Evolutionary conservation across 2,888 invertebrate genomes (phyloP), one percentile per base, ranked within the genome.

Genomic region (Phytoseiulus persimilis): DNA sequence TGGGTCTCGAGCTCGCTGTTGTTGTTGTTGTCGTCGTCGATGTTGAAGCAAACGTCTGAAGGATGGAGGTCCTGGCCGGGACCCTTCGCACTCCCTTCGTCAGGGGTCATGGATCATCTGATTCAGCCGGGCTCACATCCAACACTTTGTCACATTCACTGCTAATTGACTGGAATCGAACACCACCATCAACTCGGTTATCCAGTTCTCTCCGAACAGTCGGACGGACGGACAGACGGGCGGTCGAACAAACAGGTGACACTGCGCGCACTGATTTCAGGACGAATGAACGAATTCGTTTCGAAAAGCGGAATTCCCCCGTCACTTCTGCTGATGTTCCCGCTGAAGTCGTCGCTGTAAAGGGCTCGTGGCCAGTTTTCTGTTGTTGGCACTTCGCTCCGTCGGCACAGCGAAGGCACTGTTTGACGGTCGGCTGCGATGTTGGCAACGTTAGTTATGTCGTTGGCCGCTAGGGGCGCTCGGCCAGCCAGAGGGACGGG

Each of bases 321-420:
- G 65, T 65, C 65, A 65, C 65, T 65, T 6, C 65, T 65, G 65
- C 65, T 65, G 65, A 2, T 65, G 65, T 28, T 65, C 23, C 65
- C 28, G 65, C 65, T 65, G 65, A 65, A 65, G 65, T 65, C 65
- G 14, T 65, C 65, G 65, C 65, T 65, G 65, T 23, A 65, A 2
- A 65, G 65, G 28, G 65, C 65, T 28, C 65, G 14, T 65, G 65
- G 65, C 65, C 18, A 28, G 65, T 87, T 32, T 84, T 87, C 87
- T n/a, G n/a, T n/a, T 87, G 87, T 32, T 33, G 87, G 39, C 87
- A 87, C 87, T 32, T 87, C 87, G 87, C 87, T 32, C 87, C 45
- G 87, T 39, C 87, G 87, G 87, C 87, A 39, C 87, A 87, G 87
- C 87, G 87, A 87, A 87, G 87, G 87, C 87, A 87, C 87, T 87